Evolutionary conservation across 64 coral and sea anemone genomes (phyloP).

Genomic region (Stichodactyla mertensii): DNA sequence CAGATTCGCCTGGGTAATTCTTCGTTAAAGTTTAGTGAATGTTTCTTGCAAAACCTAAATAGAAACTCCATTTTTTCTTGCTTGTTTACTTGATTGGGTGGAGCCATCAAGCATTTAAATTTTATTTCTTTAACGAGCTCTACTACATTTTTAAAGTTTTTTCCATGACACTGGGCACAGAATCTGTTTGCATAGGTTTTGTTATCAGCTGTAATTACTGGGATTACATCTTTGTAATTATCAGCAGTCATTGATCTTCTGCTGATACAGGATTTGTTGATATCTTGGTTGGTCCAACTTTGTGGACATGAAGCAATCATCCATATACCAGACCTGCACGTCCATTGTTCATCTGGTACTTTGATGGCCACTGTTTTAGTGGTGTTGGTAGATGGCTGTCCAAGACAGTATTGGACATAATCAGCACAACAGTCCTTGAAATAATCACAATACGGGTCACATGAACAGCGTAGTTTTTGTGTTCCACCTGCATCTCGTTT

Average conservation of each 20-base stretch:
- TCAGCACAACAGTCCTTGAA: constrained; percentile 22
- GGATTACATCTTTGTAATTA: constrained; percentile 4
- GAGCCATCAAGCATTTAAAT: not conserved
- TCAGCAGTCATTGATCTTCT: not conserved
- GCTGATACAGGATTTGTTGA: not conserved
- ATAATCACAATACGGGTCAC: constrained; percentile 12
- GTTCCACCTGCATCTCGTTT: not conserved
- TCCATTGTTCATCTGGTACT: constrained; percentile 13
- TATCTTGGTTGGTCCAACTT: constrained; percentile 1
- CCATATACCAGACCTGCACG: constrained; percentile 17
- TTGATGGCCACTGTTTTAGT: not conserved
- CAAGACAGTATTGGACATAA: constrained; percentile 1
- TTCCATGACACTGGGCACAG: constrained; percentile 4
- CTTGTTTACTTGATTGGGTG: not conserved
- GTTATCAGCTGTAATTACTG: not conserved
- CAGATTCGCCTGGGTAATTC: not conserved
- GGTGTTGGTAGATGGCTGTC: not conserved
- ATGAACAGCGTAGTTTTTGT: not conserved
- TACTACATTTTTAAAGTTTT: not conserved
- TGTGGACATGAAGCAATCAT: constrained; percentile 33
- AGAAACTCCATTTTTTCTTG: constrained; percentile 1
- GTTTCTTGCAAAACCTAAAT: not conserved
- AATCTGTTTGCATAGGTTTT: constrained; percentile 14
- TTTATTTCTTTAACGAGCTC: not conserved
- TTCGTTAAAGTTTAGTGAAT: not conserved